Base-by-base conservation (phyloP, 1,140 invertebrate genomes). In the Cataglyphis hispanica region DNA sequence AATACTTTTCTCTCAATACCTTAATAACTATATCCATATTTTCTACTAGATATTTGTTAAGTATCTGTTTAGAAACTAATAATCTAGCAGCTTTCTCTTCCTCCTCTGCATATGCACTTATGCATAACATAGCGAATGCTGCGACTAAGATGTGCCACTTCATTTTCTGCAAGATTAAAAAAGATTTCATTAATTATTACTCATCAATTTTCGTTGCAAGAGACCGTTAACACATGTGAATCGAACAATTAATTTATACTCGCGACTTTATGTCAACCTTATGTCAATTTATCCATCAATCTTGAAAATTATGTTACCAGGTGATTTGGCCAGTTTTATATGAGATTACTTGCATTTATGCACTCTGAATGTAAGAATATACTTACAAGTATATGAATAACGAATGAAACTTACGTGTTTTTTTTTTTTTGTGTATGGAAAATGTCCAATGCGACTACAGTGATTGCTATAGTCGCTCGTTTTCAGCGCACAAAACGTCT, bases 21-120 rank as follows among this genome's bases (percentile, higher is more conserved):
- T 99, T 98, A 58, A 99, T 97, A 89, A 99, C 96, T 90, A 99
- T 97, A 94, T 99, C 99, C 97, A 98, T 98, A 93, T 98, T 97
- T 96, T 99, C 99, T n/a, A 99, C 99, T 72, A 99, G 95, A 94
- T 99, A 99, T 95, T 98, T 99, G 92, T 99, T 99, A n/a, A 99
- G 96, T 91, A 99, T 97, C 95, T 98, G 97, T 95, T 98, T 98
- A 4, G 97, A 98, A 19, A 98, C 96, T 67, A 98, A 94, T 61
- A 98, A 94, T 88, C 97, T 96, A 22, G 98, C 97, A 70, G 96
- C 95, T 67, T 96, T 93, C 43, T 96, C 96, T 87, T 97, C 96
- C 90, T 98, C 97, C 75, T 97, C 97, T 53, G 96, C 95, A 56
- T 94, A 92, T 60, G 94, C 93, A 19, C 93, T 92, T 11, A 94